These are phyloP conservation scores for Pogonomyrmex barbatus DNA, from an alignment of 1,140 invertebrate species.

Conservation along the genomic window DNA sequence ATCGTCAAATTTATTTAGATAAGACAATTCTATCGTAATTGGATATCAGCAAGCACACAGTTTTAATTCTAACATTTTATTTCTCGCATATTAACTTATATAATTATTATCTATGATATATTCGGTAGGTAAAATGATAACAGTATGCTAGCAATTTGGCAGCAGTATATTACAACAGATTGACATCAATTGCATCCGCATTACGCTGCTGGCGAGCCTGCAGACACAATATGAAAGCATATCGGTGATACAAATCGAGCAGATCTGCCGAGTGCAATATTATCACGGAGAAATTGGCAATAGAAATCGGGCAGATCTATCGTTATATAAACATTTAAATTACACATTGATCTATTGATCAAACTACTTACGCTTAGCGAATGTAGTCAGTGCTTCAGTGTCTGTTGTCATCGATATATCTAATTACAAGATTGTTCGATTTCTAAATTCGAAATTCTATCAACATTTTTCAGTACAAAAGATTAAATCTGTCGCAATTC, in stretches of 20 bases:
- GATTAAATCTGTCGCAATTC: neutral
- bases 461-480: neutral
- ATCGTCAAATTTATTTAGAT: no score
- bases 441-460: neutral
- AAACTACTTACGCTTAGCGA: neutral
- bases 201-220: conserved; percentile 14
- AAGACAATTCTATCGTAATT: neutral
- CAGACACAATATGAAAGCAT: conserved; percentile 27
- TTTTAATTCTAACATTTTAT: neutral
- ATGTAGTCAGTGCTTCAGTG: neutral
- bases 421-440: neutral
- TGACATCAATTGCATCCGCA: conserved; percentile 16
- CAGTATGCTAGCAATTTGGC: neutral
- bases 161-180: conserved; percentile 21
- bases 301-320: conserved; percentile 22
- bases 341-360: neutral
- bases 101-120: neutral
- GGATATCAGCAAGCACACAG: neutral
- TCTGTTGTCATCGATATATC: neutral
- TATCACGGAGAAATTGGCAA: neutral
- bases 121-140: conserved; percentile 13
- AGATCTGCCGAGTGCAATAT: conserved; percentile 11
- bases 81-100: neutral
- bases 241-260: conserved; percentile 2
- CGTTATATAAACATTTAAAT: conserved; percentile 7